Percentiles rank a stretch among this genome's conserved stretches.
Evolutionary conservation across 2,797 vertebrate species (phyloP).

Genomic region (Lithobates pipiens): DNA sequence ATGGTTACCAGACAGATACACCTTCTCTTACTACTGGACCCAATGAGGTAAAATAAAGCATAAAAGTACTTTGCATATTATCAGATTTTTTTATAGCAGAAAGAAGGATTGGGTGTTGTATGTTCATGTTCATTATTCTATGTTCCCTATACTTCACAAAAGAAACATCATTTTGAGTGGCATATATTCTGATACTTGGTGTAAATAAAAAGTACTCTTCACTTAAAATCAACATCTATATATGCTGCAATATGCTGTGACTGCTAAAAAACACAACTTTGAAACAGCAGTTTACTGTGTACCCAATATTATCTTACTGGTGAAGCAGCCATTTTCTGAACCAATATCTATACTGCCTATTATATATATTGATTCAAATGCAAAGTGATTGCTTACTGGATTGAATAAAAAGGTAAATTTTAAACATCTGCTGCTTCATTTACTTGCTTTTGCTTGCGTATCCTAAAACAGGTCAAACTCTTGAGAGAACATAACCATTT

Average conservation of each 20-base stretch:
- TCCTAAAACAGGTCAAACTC: background rate
- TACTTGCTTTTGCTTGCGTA: constrained; percentile 26
- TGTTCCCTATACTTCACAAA: background rate
- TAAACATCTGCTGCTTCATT: background rate
- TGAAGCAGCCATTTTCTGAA: background rate
- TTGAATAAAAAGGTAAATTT: background rate
- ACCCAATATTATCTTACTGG: background rate
- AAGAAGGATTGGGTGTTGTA: background rate
- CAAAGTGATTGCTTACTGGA: background rate
- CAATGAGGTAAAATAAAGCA: constrained; percentile 86
- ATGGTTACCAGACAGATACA: constrained; percentile 87
- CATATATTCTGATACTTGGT: background rate
- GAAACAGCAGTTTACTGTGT: background rate
- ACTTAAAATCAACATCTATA: background rate
- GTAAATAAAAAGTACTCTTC: too few species aligned
- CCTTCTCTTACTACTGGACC: constrained; percentile 82
- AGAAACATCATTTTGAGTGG: too few species aligned
- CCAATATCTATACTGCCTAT: background rate
- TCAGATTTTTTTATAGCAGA: background rate
- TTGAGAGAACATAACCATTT: background rate
- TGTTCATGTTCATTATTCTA: background rate
- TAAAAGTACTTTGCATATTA: background rate
- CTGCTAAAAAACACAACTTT: background rate
- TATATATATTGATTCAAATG: background rate
- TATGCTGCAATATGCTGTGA: background rate